phyloP scores from a whole-genome alignment of 2,797 vertebrate species.

The Linurgus olivaceus region DNA sequence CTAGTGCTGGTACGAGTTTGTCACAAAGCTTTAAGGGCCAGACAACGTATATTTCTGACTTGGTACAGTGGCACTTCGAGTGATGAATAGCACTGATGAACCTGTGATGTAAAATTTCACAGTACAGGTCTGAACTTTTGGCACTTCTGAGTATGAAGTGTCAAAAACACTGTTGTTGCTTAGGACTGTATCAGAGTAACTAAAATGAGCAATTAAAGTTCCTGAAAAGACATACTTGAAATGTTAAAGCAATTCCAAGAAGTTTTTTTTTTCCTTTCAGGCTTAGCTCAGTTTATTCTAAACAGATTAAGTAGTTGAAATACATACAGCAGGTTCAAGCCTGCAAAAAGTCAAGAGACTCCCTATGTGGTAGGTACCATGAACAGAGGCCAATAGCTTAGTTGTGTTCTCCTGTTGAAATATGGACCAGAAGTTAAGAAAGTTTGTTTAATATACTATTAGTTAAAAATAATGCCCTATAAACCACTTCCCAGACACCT shows the following conservation, averaged over 20 bases:
- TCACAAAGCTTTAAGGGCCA: background rate
- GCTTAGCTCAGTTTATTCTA: background rate
- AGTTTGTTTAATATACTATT: background rate
- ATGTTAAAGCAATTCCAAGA: background rate
- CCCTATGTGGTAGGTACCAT: too few relatives aligned
- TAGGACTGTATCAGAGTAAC: background rate
- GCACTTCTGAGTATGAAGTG: background rate
- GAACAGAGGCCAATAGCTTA: background rate
- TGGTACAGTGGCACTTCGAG: too few relatives aligned
- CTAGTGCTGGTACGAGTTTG: background rate
- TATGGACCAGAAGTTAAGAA: background rate
- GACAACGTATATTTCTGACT: background rate
- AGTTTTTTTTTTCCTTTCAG: background rate
- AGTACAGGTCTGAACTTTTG: too few relatives aligned
- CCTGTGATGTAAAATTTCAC: background rate
- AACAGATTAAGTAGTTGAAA: background rate
- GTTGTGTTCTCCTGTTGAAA: background rate
- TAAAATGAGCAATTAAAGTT: background rate
- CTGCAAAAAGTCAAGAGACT: background rate
- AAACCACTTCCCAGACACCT: background rate
- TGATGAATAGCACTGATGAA: background rate
- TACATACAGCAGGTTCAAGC: background rate
- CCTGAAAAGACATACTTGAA: background rate
- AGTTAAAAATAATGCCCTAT: background rate
- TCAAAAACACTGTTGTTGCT: background rate